Conservation (phyloP, 2,888 invertebrate species). For the Cantharis flavilabris region DNA sequence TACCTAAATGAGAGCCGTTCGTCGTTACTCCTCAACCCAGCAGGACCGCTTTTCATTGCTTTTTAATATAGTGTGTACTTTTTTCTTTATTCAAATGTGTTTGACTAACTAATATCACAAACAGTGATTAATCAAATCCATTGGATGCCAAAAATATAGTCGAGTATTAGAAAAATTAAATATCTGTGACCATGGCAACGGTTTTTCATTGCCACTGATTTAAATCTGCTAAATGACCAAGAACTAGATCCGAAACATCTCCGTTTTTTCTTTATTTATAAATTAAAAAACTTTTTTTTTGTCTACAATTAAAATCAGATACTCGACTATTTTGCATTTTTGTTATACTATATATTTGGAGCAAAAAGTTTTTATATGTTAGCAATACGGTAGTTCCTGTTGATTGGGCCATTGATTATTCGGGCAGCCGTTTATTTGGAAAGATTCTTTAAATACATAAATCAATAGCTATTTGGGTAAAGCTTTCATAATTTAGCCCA, state of each 20-base stretch:
- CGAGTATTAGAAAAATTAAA: neutral
- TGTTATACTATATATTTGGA: neutral
- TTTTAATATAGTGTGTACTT: neutral
- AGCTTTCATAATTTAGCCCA: neutral
- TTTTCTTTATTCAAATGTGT: neutral
- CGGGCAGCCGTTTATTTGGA: neutral
- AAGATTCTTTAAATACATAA: neutral
- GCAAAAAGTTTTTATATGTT: neutral
- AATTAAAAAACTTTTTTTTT: too few species aligned
- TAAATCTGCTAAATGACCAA: too few species aligned
- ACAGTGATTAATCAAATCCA: neutral
- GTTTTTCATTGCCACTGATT: too few species aligned
- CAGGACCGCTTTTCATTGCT: slow-evolving; percentile 3
- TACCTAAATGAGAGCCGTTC: neutral
- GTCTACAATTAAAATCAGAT: neutral
- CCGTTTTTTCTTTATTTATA: too few species aligned
- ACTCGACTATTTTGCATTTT: neutral
- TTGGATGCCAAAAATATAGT: neutral
- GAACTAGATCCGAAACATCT: too few species aligned
- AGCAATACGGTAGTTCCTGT: neutral
- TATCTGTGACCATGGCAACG: neutral
- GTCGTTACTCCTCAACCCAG: neutral
- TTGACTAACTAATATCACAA: neutral
- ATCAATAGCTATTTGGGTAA: neutral
- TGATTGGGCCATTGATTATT: neutral